Evolutionary conservation across 2,888 invertebrate species (phyloP).

Genomic region (Meandrusa payeni): DNA sequence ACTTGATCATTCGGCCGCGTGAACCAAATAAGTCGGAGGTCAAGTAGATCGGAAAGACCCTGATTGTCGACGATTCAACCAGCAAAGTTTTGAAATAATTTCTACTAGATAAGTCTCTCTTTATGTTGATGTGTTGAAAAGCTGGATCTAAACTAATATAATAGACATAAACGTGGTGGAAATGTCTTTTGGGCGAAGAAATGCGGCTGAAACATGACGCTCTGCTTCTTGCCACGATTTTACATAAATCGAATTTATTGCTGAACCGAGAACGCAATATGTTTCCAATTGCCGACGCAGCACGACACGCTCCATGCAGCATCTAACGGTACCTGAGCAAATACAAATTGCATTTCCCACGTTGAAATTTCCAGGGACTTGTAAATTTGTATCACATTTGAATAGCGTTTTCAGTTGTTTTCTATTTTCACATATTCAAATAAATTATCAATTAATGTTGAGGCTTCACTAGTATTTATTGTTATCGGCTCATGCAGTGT

Average conservation of each 20-base stretch:
- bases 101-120: too few species aligned
- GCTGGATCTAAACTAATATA: too few species aligned
- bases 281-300: slow-evolving; percentile 2
- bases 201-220: slow-evolving; percentile 1
- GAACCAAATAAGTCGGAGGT: too few species aligned
- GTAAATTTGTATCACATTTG: background rate
- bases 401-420: too few species aligned
- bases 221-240: slow-evolving; percentile 5
- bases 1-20: too few species aligned
- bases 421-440: too few species aligned
- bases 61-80: too few species aligned
- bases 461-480: background rate
- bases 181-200: too few species aligned
- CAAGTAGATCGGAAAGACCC: too few species aligned
- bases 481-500: background rate
- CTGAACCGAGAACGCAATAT: slow-evolving; percentile 1
- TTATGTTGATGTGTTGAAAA: too few species aligned
- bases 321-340: background rate
- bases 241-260: slow-evolving; percentile 1
- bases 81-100: too few species aligned
- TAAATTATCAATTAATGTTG: slow-evolving; percentile 4
- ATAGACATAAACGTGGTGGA: too few species aligned
- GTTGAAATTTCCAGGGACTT: slow-evolving; percentile 1
- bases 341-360: slow-evolving; percentile 5
- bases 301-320: background rate